Percentiles rank a stretch among this genome's conserved stretches.
Evolutionary conservation across 2,113 vertebrate species (phyloP).

Genomic region (Dolichallabes microphthalmus): DNA sequence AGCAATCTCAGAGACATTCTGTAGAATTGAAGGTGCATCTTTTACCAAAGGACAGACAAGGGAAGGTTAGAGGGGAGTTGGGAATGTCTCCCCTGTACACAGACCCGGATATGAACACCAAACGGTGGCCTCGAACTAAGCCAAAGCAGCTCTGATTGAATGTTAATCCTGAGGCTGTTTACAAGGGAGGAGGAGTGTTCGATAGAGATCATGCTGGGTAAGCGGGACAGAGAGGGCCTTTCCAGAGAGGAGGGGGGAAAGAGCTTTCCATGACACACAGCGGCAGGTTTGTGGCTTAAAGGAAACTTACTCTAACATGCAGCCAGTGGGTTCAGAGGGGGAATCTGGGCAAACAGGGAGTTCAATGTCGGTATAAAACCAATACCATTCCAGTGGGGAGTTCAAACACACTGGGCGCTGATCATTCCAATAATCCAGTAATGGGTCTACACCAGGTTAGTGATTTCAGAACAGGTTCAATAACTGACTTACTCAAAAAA

Average conservation of each 20-base stretch:
- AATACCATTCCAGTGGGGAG: conserved; percentile 57
- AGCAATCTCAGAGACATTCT: conserved; percentile 73
- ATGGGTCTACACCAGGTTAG: conserved; percentile 56
- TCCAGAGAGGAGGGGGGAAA: background rate
- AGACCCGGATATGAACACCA: conserved; percentile 63
- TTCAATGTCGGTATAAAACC: conserved; percentile 46
- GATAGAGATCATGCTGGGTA: conserved; percentile 67
- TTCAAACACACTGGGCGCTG: conserved; percentile 56
- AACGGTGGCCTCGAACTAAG: conserved; percentile 17
- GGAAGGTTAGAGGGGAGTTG: conserved; percentile 61
- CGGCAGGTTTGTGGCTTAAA: conserved; percentile 68
- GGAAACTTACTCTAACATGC: conserved; percentile 69
- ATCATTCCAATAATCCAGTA: conserved; percentile 66
- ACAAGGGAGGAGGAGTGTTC: conserved; percentile 74
- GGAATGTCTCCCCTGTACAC: conserved; percentile 70
- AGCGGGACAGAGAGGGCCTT: conserved; percentile 12
- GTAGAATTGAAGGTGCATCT: conserved; percentile 79
- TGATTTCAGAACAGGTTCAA: conserved; percentile 13
- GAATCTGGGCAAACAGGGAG: conserved; percentile 64
- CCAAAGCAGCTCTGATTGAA: background rate
- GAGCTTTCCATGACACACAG: conserved; percentile 62
- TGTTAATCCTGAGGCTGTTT: conserved; percentile 69
- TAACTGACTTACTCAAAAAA: background rate
- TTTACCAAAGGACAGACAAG: conserved; percentile 60
- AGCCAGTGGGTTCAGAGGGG: conserved; percentile 61